phyloP scores from a whole-genome alignment of 2,113 vertebrate genomes.

The Xenotilapia caudafasciata region DNA sequence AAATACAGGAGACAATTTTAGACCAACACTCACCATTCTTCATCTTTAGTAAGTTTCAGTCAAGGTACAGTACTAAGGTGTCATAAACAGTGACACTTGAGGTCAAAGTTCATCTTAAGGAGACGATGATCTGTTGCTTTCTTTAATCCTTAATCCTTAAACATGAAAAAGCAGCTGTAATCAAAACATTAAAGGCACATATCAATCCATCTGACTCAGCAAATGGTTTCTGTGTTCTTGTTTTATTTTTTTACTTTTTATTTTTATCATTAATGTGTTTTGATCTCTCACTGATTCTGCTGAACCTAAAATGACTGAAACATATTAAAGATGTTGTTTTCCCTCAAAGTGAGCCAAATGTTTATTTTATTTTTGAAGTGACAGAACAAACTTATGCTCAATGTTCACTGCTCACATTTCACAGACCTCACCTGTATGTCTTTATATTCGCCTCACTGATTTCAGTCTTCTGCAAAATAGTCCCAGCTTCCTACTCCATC shows the following conservation, averaged over 20 bases:
- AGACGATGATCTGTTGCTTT: not conserved
- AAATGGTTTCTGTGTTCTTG: not conserved
- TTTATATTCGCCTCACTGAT: not conserved
- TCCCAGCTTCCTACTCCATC: not conserved
- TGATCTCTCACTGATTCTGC: not conserved
- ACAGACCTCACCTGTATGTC: not conserved
- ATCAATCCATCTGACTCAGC: not conserved
- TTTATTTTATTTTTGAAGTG: not conserved
- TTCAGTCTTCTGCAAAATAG: not conserved
- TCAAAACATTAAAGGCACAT: not conserved
- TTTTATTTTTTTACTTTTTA: not conserved
- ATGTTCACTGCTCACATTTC: not conserved
- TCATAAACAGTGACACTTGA: not conserved
- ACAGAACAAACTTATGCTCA: not conserved
- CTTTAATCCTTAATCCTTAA: not conserved
- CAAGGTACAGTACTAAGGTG: not conserved
- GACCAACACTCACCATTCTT: not conserved
- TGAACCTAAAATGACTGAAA: not conserved
- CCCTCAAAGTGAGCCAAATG: fast-evolving
- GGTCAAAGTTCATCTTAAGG: not conserved
- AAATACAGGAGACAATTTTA: not conserved
- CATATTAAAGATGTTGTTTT: not conserved
- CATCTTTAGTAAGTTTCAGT: not conserved
- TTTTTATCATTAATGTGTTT: not conserved
- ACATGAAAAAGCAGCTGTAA: not conserved